phyloP scores from a whole-genome alignment of 1,140 invertebrate species.

The Lineus longissimus region DNA sequence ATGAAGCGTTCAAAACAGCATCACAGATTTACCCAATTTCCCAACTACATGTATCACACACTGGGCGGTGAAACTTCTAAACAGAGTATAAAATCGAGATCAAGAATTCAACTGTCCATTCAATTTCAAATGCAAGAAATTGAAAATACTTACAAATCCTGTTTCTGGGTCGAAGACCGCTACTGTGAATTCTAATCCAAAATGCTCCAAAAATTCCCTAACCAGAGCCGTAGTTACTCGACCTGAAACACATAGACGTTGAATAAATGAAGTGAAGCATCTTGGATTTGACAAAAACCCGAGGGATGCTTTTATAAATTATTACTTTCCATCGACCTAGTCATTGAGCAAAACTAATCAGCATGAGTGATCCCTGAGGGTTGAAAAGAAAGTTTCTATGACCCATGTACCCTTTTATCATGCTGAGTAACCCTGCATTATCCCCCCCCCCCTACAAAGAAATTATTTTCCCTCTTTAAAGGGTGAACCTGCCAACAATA shows the following conservation, averaged over 20 bases:
- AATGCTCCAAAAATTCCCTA: constrained; percentile 69
- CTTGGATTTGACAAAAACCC: neutral
- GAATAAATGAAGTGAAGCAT: neutral
- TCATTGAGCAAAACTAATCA: too few relatives aligned
- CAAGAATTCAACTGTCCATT: neutral
- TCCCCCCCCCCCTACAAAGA: too few relatives aligned
- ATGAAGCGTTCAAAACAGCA: too few relatives aligned
- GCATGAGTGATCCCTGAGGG: too few relatives aligned
- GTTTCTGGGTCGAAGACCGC: constrained; percentile 70
- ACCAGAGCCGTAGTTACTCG: constrained; percentile 64
- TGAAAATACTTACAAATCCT: constrained; percentile 58
- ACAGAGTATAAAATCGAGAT: neutral
- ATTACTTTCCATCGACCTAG: neutral
- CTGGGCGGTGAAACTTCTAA: too few relatives aligned
- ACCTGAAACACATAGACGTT: constrained; percentile 53
- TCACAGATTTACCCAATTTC: too few relatives aligned
- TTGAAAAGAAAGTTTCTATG: too few relatives aligned
- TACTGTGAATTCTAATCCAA: constrained; percentile 66
- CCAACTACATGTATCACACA: too few relatives aligned
- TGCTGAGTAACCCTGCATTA: too few relatives aligned
- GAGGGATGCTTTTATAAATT: neutral
- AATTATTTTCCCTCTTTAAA: neutral
- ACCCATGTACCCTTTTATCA: too few relatives aligned
- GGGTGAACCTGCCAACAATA: neutral
- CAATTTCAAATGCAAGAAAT: neutral